phyloP scores from a whole-genome alignment of 2,113 vertebrate species.

The Sphaerodactylus townsendi region DNA sequence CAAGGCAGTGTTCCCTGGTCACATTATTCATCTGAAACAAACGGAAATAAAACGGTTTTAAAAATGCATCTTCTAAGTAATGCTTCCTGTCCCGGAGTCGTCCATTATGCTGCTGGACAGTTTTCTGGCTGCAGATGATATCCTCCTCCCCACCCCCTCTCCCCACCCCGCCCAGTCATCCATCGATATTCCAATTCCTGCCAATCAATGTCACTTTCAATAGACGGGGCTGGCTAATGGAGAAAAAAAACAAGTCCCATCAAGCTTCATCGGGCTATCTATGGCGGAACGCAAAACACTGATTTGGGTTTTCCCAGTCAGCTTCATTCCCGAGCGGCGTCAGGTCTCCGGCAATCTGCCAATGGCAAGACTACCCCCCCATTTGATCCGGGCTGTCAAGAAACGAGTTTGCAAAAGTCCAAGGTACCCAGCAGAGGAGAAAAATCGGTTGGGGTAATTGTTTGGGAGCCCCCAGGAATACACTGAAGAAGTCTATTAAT shows the following conservation, averaged over 20 bases:
- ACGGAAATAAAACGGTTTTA: background rate
- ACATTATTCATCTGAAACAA: slow-evolving; percentile 85
- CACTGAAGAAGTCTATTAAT: slow-evolving; percentile 3
- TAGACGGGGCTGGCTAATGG: background rate
- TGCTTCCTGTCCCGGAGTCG: background rate
- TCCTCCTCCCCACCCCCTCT: too few species aligned
- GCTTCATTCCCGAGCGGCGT: slow-evolving; percentile 27
- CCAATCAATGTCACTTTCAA: slow-evolving; percentile 67
- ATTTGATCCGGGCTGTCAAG: slow-evolving; percentile 48
- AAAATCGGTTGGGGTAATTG: slow-evolving; percentile 29
- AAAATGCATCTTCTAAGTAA: background rate
- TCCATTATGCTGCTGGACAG: slow-evolving; percentile 29
- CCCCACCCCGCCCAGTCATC: slow-evolving; percentile 42
- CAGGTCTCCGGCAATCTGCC: slow-evolving; percentile 29
- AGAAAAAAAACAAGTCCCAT: slow-evolving; percentile 43
- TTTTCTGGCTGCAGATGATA: background rate
- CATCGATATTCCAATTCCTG: slow-evolving; percentile 65
- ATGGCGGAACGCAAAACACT: background rate
- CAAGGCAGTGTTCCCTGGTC: slow-evolving; percentile 87
- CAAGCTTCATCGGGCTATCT: slow-evolving; percentile 37
- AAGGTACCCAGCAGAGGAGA: slow-evolving; percentile 11
- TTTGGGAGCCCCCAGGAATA: background rate
- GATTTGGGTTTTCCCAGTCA: slow-evolving; percentile 57
- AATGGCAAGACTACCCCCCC: slow-evolving; percentile 56
- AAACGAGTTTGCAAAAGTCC: slow-evolving; percentile 29